These are phyloP conservation scores for Sebastes jordani DNA, from an alignment of 2,797 vertebrate genomes.

Conservation along the genomic window DNA sequence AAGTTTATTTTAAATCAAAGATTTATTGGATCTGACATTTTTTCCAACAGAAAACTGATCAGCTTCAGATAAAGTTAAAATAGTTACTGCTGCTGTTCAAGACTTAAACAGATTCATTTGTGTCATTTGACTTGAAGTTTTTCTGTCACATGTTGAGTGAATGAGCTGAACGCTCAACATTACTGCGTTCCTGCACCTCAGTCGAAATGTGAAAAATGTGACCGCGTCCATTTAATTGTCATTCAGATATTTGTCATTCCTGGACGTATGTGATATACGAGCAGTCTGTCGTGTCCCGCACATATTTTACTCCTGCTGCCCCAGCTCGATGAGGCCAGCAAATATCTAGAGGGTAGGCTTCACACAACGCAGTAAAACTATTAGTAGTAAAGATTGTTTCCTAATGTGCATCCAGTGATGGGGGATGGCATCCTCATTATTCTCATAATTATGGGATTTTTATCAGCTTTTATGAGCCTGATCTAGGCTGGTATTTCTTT, in stretches of 20 bases:
- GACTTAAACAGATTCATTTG: background rate
- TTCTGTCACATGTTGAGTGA: constrained; percentile 18
- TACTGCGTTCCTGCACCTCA: constrained; percentile 45
- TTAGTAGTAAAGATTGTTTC: background rate
- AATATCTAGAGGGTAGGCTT: background rate
- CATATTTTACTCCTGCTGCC: constrained; percentile 13
- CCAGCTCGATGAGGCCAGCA: background rate
- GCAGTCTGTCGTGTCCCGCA: background rate
- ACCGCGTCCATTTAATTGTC: constrained; percentile 30
- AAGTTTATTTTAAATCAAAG: background rate
- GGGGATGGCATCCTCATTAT: background rate
- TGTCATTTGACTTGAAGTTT: constrained; percentile 9
- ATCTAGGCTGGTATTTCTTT: background rate
- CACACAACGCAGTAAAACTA: background rate
- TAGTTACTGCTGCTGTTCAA: background rate
- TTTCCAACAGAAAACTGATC: background rate
- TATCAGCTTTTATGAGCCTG: background rate
- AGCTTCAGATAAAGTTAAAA: background rate
- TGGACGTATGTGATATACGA: constrained; percentile 14
- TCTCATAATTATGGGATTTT: background rate
- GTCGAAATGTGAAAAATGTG: constrained; percentile 58
- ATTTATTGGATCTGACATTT: background rate
- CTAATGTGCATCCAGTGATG: background rate
- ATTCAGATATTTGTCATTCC: constrained; percentile 47
- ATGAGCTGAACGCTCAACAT: constrained; percentile 52